Conservation (phyloP, 2,797 vertebrate genomes). For the Phrynocephalus guinanensis region DNA sequence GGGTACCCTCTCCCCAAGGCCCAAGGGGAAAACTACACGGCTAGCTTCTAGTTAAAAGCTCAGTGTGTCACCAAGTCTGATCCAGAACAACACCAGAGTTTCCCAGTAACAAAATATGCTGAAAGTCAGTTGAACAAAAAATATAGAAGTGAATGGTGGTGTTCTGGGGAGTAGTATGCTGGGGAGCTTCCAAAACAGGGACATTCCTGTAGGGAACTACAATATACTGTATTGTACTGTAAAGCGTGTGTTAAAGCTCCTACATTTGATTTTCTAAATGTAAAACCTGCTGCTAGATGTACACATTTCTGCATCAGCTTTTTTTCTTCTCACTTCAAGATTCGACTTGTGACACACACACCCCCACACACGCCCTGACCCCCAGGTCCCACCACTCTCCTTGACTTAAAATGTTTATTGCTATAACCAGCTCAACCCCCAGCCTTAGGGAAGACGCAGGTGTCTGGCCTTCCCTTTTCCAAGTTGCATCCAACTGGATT, state of each 20-base stretch:
- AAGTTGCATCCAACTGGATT: conserved; percentile 1
- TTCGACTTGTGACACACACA: background rate
- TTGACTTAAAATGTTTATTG: conserved; percentile 11
- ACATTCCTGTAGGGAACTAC: no score
- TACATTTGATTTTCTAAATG: background rate
- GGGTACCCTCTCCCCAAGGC: no score
- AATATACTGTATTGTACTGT: no score
- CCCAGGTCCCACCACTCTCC: background rate
- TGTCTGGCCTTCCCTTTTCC: background rate
- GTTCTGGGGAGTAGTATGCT: no score
- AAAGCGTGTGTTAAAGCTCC: background rate
- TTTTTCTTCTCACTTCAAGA: background rate
- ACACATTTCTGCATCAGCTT: background rate
- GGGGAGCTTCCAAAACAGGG: no score
- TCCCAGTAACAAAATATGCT: no score
- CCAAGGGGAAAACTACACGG: no score
- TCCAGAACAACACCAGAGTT: no score
- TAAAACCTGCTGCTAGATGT: background rate
- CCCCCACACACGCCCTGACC: background rate
- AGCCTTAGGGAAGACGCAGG: conserved; percentile 12
- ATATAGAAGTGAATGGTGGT: no score
- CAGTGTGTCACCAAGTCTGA: no score
- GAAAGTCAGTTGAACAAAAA: no score
- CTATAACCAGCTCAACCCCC: conserved; percentile 2
- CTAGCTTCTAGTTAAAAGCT: no score